These are phyloP conservation scores for Cepphus grylle DNA, from an alignment of 2,113 vertebrate genomes.

Conservation along the genomic window DNA sequence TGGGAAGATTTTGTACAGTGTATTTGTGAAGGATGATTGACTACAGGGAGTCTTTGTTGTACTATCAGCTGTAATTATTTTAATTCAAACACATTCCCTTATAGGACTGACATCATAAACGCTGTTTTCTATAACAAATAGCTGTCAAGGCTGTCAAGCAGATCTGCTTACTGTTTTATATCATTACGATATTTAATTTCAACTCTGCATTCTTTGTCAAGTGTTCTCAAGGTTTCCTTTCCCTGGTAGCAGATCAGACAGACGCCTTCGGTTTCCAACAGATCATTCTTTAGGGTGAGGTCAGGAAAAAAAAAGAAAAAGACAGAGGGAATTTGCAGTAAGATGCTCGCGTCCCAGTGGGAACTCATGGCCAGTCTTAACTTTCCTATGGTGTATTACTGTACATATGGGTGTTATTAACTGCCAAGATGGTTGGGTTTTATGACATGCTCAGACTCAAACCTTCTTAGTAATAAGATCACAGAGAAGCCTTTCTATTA, in stretches of 20 bases:
- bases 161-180: slow-evolving; percentile 76
- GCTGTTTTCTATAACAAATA: slow-evolving; percentile 76
- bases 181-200: slow-evolving; percentile 77
- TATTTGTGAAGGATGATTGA: slow-evolving; percentile 70
- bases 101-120: slow-evolving; percentile 73
- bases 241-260: slow-evolving; percentile 35
- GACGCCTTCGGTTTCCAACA: not conserved
- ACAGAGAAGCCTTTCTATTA: slow-evolving; percentile 19
- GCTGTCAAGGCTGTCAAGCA: slow-evolving; percentile 76
- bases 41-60: slow-evolving; percentile 70
- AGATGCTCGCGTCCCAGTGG: not conserved
- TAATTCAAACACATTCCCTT: slow-evolving; percentile 73
- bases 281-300: not conserved
- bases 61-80: slow-evolving; percentile 75
- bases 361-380: not conserved
- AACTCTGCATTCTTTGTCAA: slow-evolving; percentile 49
- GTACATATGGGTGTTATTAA: not conserved
- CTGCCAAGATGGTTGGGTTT: not conserved
- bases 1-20: slow-evolving; percentile 15
- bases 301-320: not conserved
- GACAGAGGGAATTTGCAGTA: not conserved
- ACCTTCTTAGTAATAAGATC: not conserved
- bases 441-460: not conserved
- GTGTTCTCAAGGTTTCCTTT: slow-evolving; percentile 52
- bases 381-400: not conserved